Evolutionary conservation across 2,888 invertebrate species (phyloP).

Genomic region (Miltochrista miniata): DNA sequence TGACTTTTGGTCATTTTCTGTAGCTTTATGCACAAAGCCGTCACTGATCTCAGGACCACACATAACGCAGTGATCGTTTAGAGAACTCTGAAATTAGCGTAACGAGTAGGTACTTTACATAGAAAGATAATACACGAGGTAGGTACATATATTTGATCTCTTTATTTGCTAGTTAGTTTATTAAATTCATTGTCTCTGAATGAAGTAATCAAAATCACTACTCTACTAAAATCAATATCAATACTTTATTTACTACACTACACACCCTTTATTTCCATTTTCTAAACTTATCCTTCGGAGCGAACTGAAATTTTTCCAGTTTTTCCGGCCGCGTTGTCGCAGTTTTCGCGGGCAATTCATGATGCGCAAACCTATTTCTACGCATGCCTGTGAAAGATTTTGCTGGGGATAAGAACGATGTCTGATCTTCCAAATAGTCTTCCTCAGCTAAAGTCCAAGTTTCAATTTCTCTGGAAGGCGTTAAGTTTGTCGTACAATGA

Average conservation of each 20-base stretch:
- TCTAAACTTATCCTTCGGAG: conserved; percentile 49
- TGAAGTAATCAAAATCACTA: too few relatives aligned
- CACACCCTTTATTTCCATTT: conserved; percentile 26
- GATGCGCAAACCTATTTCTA: conserved; percentile 23
- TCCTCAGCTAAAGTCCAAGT: conserved; percentile 55
- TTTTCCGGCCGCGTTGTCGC: conserved; percentile 25
- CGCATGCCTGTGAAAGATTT: conserved; percentile 38
- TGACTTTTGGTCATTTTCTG: too few relatives aligned
- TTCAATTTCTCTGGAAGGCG: conserved; percentile 54
- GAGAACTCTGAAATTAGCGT: too few relatives aligned
- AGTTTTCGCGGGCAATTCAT: conserved; percentile 9
- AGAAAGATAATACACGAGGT: not conserved
- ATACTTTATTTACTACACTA: not conserved
- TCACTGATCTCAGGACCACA: too few relatives aligned
- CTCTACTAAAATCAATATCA: not conserved
- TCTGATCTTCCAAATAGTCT: conserved; percentile 18
- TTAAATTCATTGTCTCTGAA: not conserved
- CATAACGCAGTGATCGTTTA: too few relatives aligned
- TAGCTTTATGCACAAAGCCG: too few relatives aligned
- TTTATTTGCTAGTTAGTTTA: not conserved
- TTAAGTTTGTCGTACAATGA: conserved; percentile 26
- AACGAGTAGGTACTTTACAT: too few relatives aligned
- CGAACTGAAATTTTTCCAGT: conserved; percentile 56
- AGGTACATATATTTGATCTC: too few relatives aligned
- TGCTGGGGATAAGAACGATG: conserved; percentile 13